These are phyloP conservation scores for Daboia siamensis DNA, from an alignment of 2,113 vertebrate genomes.

Conservation along the genomic window DNA sequence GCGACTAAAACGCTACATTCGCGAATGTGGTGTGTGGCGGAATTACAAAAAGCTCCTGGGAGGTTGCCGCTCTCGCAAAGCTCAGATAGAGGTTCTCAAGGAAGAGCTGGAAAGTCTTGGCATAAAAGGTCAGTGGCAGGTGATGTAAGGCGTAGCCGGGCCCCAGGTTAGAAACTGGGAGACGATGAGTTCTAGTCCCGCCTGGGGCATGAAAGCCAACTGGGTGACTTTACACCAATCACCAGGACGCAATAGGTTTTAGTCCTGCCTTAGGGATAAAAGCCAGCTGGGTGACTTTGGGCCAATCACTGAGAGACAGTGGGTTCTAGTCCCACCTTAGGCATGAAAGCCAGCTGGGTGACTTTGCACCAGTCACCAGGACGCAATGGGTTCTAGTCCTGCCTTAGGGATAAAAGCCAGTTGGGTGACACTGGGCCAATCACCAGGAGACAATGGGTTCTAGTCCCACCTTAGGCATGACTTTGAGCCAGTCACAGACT, in stretches of 20 bases:
- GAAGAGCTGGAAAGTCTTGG: slow-evolving; percentile 81
- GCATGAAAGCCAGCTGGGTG: neutral
- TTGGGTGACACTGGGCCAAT: too few species aligned
- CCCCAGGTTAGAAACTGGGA: neutral
- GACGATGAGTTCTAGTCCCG: neutral
- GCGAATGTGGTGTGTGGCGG: slow-evolving; percentile 76
- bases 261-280: neutral
- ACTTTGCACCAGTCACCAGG: neutral
- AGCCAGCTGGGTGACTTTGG: neutral
- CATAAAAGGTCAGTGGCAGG: slow-evolving; percentile 70
- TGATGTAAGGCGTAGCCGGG: neutral
- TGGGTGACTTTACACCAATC: too few species aligned
- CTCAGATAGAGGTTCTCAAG: slow-evolving; percentile 72
- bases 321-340: neutral
- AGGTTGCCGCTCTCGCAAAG: slow-evolving; percentile 66
- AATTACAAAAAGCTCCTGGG: slow-evolving; percentile 85
- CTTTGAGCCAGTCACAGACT: too few species aligned
- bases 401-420: too few species aligned
- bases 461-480: too few species aligned
- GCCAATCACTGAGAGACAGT: neutral
- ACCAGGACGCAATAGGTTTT: neutral
- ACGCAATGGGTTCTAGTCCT: too few species aligned
- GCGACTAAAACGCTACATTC: slow-evolving; percentile 81
- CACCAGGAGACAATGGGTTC: too few species aligned
- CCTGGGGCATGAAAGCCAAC: too few species aligned